Percentiles rank a stretch among this genome's conserved stretches.
Evolutionary conservation across 64 coral and sea anemone genomes (phyloP).

Genomic region (Hydrozoanthus tunicans): DNA sequence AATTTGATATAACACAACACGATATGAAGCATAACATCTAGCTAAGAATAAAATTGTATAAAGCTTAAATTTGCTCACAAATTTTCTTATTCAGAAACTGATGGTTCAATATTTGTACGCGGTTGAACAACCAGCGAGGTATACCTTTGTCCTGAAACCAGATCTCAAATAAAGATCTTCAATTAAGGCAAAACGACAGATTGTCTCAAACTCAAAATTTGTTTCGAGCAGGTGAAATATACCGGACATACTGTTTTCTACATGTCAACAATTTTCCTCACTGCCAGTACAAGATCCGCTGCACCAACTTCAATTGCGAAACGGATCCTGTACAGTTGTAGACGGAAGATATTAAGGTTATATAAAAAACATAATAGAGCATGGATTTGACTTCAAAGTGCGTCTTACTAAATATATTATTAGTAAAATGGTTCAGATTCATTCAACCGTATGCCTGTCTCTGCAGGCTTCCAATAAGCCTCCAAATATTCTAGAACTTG

Average conservation of each 20-base stretch:
- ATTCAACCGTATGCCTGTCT: background rate
- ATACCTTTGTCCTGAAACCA: background rate
- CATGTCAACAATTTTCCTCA: background rate
- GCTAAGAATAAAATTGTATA: background rate
- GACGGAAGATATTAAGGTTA: background rate
- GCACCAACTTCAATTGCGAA: background rate
- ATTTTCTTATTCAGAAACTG: background rate
- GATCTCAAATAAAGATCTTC: conserved; percentile 1
- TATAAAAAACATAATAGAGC: background rate
- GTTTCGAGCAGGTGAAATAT: conserved; percentile 2
- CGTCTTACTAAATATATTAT: background rate
- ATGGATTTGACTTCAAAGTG: too few relatives aligned
- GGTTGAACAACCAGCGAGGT: background rate
- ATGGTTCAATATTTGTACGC: background rate
- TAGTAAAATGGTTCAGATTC: background rate
- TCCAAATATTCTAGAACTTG: conserved; percentile 23
- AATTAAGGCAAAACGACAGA: background rate
- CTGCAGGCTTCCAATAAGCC: background rate
- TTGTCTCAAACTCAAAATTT: background rate
- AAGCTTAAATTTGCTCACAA: background rate
- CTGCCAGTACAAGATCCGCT: background rate
- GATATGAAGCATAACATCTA: background rate
- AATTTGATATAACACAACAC: background rate
- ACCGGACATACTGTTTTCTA: background rate
- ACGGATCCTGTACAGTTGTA: background rate